Base-by-base conservation (phyloP, 35 echinoderm and acorn worm genomes). In the Lytechinus variegatus region DNA sequence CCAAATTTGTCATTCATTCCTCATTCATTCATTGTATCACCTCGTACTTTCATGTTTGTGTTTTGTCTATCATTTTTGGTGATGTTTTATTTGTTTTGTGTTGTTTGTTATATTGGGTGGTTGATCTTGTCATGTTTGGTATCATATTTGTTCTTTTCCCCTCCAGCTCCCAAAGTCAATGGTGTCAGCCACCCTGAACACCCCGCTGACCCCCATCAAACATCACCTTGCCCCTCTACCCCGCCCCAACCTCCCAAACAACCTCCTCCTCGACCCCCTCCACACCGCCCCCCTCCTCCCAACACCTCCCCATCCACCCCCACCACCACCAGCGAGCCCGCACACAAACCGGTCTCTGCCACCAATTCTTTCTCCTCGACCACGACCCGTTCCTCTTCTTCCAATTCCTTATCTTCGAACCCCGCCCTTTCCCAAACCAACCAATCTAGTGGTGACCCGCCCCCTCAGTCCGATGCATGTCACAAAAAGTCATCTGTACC, bases 401-500 rank as follows among this genome's bases (percentile, higher is more conserved):
- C 94, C 79, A 33, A 19, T 87, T 86, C 94, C 58, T 19, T 55
- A 16, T 33, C 61, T 95, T 86, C 94, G 16, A 95, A 72, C 52
- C 58, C 94, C 79, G 27, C 28, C 94, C 79, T 53, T 28, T 28
- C 58, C 61, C 27, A 56, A 52, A n/a, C 27, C 57, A 13, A 28
- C 61, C 27, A 27, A 27, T 19, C 58, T 54, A 21, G 52, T 87
- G 52, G 79, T 87, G 44, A 95, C 56, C 44, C 28, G 6, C 19
- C 44, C 94, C 61, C 58, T 28, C 94, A 95, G 60, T 54, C 58
- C 27, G 60, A 95, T 53, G 92, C 92, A 93, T 93, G 92, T 93
- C 52, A 93, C 54, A 93, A 93, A 93, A 93, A 93, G 54, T 93
- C 92, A 93, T 93, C 92, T 57, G 92, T 93, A 9, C 92, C 92